Evolutionary conservation across 1,140 invertebrate species (phyloP).

Genomic region (Drosophila biarmipes): DNA sequence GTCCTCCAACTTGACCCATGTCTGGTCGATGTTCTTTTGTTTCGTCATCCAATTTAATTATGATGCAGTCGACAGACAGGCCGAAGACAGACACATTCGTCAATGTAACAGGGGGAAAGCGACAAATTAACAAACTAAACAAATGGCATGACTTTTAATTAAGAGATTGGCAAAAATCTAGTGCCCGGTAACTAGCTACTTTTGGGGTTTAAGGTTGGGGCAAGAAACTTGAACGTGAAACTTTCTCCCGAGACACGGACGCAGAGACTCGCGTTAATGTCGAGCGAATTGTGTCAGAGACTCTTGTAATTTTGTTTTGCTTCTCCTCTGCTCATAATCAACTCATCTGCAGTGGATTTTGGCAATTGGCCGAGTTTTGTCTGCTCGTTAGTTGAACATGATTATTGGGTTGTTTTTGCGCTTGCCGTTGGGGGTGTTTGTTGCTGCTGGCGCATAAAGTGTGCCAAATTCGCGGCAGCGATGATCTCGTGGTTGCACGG

Average conservation of each 20-base stretch:
- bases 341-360: slow-evolving; percentile 74
- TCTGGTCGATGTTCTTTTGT: slow-evolving; percentile 48
- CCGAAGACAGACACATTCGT: slow-evolving; percentile 52
- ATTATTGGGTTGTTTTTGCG: slow-evolving; percentile 34
- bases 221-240: slow-evolving; percentile 61
- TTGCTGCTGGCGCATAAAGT: slow-evolving; percentile 49
- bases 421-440: slow-evolving; percentile 54
- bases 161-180: slow-evolving; percentile 31
- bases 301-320: slow-evolving; percentile 1
- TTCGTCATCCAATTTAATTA: slow-evolving; percentile 76
- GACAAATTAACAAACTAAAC: slow-evolving; percentile 76
- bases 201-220: slow-evolving; percentile 15
- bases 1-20: slow-evolving; percentile 78
- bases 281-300: slow-evolving; percentile 48
- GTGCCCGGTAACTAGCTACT: slow-evolving; percentile 30
- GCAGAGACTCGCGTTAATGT: slow-evolving; percentile 38
- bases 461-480: slow-evolving; percentile 64
- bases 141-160: slow-evolving; percentile 73
- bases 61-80: slow-evolving; percentile 52
- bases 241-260: slow-evolving; percentile 34
- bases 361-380: slow-evolving; percentile 76
- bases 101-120: slow-evolving; percentile 64
- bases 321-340: slow-evolving; percentile 60
- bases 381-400: slow-evolving; percentile 68
- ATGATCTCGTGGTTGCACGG: slow-evolving; percentile 51